Evolutionary conservation across 2,888 invertebrate species (phyloP), one percentile per base, ranked within the genome.

Genomic region (Amiota mariae): DNA sequence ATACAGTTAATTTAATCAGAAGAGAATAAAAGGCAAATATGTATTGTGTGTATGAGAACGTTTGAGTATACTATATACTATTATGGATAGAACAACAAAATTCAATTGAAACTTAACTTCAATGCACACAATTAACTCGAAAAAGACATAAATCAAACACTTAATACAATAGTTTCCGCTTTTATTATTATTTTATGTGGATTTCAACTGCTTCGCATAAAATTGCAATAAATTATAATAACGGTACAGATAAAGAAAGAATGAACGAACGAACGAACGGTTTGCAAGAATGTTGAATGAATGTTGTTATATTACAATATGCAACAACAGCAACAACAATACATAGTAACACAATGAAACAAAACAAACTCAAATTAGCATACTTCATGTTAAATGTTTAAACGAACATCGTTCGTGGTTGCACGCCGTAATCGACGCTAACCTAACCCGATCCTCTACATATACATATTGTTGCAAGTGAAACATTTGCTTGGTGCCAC

Each of bases 131-230:
- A 61, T 15, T 24, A 61, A 24, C 61, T 12, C 61, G 57, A 64
- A 15, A 80, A 83, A 82, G 79, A 78, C 85, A 83, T 83, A 83
- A 83, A 83, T 83, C 83, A 83, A 83, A 83, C 83, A 83, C 83
- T 83, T 83, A 86, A 83, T 86, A 83, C 86, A 83, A 83, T 83
- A 83, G 83, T 86, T 83, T 83, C 83, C 83, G 86, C 83, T 83
- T 85, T 36, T 59, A 85, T 85, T 86, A 86, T 85, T 83, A 85
- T 83, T 83, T 79, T 76, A 82, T 76, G 80, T 77, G 79, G 54
- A 64, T 63, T 64, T 71, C 61, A 61, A 71, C 51, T 51, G 71
- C 24, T 70, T 56, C 67, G 86, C 86, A 83, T 83, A 83, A 83
- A 83, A 86, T 83, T 76, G 84, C 79, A 82, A 83, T 83, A 83